These are phyloP conservation scores for Amphiura filiformis DNA, from an alignment of 35 echinoderm and acorn worm genomes.

Conservation along the genomic window DNA sequence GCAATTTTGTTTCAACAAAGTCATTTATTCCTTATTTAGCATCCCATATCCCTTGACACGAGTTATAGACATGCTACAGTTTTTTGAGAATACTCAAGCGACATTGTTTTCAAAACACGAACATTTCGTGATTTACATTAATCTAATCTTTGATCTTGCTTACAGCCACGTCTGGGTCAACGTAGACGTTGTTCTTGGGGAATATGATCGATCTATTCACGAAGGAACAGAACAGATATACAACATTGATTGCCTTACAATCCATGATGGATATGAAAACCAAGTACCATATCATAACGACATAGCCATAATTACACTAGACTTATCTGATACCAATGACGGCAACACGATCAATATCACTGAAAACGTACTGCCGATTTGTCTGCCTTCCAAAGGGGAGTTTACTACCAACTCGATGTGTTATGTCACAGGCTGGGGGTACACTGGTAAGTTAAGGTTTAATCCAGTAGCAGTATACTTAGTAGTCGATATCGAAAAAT, in stretches of 20 bases:
- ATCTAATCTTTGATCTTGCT: too few relatives aligned
- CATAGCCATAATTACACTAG: slow-evolving; percentile 63
- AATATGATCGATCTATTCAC: slow-evolving; percentile 29
- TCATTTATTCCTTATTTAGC: too few relatives aligned
- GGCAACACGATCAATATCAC: slow-evolving; percentile 29
- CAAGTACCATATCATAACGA: slow-evolving; percentile 47
- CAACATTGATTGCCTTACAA: slow-evolving; percentile 54
- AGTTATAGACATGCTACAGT: too few relatives aligned
- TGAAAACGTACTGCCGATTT: slow-evolving; percentile 50
- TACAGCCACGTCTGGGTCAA: slow-evolving; percentile 31
- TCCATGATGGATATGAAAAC: slow-evolving; percentile 43
- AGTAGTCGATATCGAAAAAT: too few relatives aligned
- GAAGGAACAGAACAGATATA: slow-evolving; percentile 70
- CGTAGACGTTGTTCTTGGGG: slow-evolving; percentile 52
- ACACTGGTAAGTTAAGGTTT: slow-evolving; percentile 66
- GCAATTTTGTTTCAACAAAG: too few relatives aligned
- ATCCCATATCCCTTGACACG: too few relatives aligned
- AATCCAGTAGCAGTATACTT: too few relatives aligned
- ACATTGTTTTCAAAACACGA: too few relatives aligned
- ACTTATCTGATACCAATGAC: neutral
- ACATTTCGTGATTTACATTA: too few relatives aligned
- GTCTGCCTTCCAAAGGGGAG: slow-evolving; percentile 62
- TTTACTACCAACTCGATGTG: slow-evolving; percentile 50
- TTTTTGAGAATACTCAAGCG: too few relatives aligned
- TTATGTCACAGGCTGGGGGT: slow-evolving; percentile 80